These are phyloP conservation scores for Lethenteron reissneri DNA, from an alignment of 2,113 vertebrate species.

Conservation along the genomic window DNA sequence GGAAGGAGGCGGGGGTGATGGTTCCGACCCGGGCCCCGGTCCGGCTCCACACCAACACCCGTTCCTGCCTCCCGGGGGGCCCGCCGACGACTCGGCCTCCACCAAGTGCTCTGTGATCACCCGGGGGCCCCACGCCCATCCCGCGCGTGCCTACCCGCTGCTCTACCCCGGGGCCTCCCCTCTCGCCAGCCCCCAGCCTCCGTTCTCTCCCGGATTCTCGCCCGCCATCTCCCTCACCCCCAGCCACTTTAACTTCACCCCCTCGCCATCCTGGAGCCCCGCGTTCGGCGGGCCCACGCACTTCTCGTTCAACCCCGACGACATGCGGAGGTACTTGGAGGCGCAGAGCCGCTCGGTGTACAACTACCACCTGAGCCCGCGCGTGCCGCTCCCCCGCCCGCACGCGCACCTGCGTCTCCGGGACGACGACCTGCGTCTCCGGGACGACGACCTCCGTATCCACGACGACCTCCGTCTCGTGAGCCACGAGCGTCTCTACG, in stretches of 20 bases:
- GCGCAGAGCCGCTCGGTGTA: conserved; percentile 69
- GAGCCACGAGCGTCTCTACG: no score
- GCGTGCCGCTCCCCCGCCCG: conserved; percentile 68
- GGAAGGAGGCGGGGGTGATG: background rate
- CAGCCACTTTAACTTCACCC: conserved; percentile 51
- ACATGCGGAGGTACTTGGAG: conserved; percentile 84
- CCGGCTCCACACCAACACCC: no score
- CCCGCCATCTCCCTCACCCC: conserved; percentile 61
- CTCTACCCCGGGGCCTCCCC: conserved; percentile 60
- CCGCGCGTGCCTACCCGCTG: conserved; percentile 30
- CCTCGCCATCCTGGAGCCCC: conserved; percentile 53
- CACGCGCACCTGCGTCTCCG: conserved; percentile 57
- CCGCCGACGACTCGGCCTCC: no score
- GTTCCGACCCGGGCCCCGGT: no score
- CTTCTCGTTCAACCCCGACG: conserved; percentile 70
- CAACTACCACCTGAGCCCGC: conserved; percentile 79
- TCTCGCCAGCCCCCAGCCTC: conserved; percentile 32
- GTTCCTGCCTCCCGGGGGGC: conserved; percentile 26
- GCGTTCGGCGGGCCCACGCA: conserved; percentile 44
- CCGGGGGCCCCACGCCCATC: conserved; percentile 33
- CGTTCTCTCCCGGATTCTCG: conserved; percentile 42
- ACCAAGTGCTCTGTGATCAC: conserved; percentile 19
- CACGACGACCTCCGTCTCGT: background rate
- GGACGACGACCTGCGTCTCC: conserved; percentile 16
- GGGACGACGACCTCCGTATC: conserved; percentile 14